Evolutionary conservation across 1,140 invertebrate species (phyloP).

Genomic region (Sesamia nonagrioides): DNA sequence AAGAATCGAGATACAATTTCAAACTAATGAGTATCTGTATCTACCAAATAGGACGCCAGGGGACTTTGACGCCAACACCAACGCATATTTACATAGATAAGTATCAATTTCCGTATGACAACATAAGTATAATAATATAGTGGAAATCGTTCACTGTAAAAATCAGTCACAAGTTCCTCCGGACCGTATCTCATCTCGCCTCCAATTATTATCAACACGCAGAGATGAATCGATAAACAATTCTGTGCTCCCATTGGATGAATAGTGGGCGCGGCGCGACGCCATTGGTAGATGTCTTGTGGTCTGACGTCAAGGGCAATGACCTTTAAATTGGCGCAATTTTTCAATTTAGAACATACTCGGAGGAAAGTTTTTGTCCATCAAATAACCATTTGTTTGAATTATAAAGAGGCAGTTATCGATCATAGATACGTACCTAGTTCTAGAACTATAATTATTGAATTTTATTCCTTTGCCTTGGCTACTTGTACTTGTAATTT

Average conservation of each 20-base stretch:
- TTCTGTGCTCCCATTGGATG: slow-evolving; percentile 61
- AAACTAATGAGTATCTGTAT: slow-evolving; percentile 6
- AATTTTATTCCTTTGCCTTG: slow-evolving; percentile 19
- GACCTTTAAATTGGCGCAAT: slow-evolving; percentile 78
- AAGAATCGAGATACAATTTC: slow-evolving; percentile 35
- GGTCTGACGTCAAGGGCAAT: slow-evolving; percentile 72
- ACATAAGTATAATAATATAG: background rate
- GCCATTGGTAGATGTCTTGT: slow-evolving; percentile 63
- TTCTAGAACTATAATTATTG: slow-evolving; percentile 12
- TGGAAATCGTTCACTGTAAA: slow-evolving; percentile 29
- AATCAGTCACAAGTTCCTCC: slow-evolving; percentile 25
- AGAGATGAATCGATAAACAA: slow-evolving; percentile 71
- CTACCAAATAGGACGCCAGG: background rate
- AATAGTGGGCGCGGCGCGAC: slow-evolving; percentile 58
- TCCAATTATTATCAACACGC: slow-evolving; percentile 52
- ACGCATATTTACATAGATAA: slow-evolving; percentile 16
- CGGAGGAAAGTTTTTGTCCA: slow-evolving; percentile 62
- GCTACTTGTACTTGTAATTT: background rate
- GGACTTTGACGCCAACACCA: background rate
- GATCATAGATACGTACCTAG: slow-evolving; percentile 9
- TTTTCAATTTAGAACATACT: slow-evolving; percentile 76
- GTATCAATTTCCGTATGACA: background rate
- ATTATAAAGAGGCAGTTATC: slow-evolving; percentile 37
- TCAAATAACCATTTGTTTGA: slow-evolving; percentile 48
- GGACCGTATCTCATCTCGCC: slow-evolving; percentile 32